Evolutionary conservation across 2,888 invertebrate species (phyloP).

Genomic region (Camptogramma bilineatum): DNA sequence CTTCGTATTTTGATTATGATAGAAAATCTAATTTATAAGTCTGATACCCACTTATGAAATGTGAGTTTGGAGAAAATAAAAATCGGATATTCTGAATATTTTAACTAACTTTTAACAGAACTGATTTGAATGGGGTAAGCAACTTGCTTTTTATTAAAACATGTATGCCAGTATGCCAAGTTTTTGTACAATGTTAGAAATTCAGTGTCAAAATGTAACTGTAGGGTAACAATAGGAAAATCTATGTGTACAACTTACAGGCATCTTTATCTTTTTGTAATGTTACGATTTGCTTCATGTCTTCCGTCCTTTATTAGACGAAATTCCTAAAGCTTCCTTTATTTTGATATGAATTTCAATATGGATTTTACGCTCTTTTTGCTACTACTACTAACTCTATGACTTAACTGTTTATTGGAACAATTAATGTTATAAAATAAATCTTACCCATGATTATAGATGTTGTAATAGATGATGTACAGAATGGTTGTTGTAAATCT

Average conservation of each 20-base stretch:
- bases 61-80: conserved; percentile 42
- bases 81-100: conserved; percentile 43
- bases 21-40: conserved; percentile 69
- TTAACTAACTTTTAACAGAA: conserved; percentile 52
- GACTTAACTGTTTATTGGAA: conserved; percentile 54
- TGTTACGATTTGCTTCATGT: conserved; percentile 73
- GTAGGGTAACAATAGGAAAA: conserved; percentile 75
- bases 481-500: conserved; percentile 62
- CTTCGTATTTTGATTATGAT: conserved; percentile 77
- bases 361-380: conserved; percentile 44
- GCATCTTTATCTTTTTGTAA: conserved; percentile 61
- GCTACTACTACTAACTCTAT: conserved; percentile 47
- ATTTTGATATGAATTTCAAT: conserved; percentile 47
- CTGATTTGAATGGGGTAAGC: conserved; percentile 62
- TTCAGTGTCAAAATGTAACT: conserved; percentile 81
- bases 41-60: conserved; percentile 69
- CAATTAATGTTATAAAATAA: conserved; percentile 51
- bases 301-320: conserved; percentile 80
- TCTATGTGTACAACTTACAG: conserved; percentile 61
- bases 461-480: conserved; percentile 62
- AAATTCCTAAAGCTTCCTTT: conserved; percentile 52
- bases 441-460: conserved; percentile 47
- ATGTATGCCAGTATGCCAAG: conserved; percentile 58
- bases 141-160: conserved; percentile 58
- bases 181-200: conserved; percentile 54